phyloP scores from a whole-genome alignment of 2,888 invertebrate genomes.

The Mycalesis mineus region DNA sequence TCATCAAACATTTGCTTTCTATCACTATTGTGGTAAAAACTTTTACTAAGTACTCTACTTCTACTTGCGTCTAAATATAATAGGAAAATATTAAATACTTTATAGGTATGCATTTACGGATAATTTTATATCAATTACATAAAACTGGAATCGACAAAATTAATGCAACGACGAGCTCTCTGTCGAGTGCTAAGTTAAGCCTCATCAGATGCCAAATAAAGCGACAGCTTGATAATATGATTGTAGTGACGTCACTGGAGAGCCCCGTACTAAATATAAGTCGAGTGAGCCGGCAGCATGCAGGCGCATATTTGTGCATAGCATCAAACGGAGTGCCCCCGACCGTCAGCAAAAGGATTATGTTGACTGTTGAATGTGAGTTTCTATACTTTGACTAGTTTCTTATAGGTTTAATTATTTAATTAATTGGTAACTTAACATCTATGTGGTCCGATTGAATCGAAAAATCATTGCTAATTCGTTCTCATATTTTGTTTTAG shows the following conservation, averaged over 20 bases:
- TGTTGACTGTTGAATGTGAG: conserved; percentile 90
- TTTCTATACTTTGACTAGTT: conserved; percentile 31
- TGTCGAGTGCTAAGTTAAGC: not conserved
- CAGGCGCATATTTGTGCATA: conserved; percentile 89
- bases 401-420: too few relatives aligned
- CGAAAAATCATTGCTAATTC: too few relatives aligned
- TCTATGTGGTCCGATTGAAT: too few relatives aligned
- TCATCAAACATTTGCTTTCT: too few relatives aligned
- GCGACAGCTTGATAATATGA: conserved; percentile 4
- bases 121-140: not conserved
- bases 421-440: too few relatives aligned
- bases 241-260: conserved; percentile 81
- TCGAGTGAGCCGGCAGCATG: conserved; percentile 85
- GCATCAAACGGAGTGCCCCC: conserved; percentile 92
- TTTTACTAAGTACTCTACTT: too few relatives aligned
- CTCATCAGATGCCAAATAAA: not conserved
- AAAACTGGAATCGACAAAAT: not conserved
- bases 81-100: too few relatives aligned
- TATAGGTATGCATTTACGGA: too few relatives aligned
- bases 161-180: not conserved
- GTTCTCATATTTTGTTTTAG: too few relatives aligned
- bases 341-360: conserved; percentile 91
- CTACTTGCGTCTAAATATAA: too few relatives aligned
- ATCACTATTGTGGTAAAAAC: too few relatives aligned
- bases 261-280: conserved; percentile 83